These are phyloP conservation scores for Nansenia antarctica DNA, from an alignment of 2,113 vertebrate species.

Conservation along the genomic window DNA sequence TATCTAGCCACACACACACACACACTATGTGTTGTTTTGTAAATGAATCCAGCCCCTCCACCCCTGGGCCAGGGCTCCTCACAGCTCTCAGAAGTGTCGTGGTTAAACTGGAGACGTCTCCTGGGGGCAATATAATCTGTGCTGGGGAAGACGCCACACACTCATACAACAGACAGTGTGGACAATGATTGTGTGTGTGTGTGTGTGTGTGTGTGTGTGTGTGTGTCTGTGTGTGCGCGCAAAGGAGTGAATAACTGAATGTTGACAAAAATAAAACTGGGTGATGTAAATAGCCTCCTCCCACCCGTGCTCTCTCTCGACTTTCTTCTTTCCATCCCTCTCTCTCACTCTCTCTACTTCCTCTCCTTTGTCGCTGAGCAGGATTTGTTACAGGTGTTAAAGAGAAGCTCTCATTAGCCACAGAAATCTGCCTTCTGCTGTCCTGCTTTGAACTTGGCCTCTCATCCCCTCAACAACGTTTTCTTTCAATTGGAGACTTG, in stretches of 20 bases:
- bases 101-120: slow-evolving; percentile 71
- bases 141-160: neutral
- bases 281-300: neutral
- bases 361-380: slow-evolving; percentile 11
- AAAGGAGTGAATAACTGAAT: neutral
- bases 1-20: slow-evolving; percentile 12
- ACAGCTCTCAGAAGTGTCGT: slow-evolving; percentile 62
- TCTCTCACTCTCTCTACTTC: neutral
- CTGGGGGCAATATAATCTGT: slow-evolving; percentile 36
- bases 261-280: neutral
- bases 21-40: neutral
- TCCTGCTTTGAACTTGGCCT: slow-evolving; percentile 50
- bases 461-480: neutral
- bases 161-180: neutral
- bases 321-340: slow-evolving; percentile 13
- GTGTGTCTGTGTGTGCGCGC: neutral
- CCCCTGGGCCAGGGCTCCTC: slow-evolving; percentile 47
- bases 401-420: slow-evolving; percentile 30
- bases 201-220: neutral
- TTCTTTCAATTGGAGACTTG: neutral
- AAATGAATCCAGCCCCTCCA: slow-evolving; percentile 62
- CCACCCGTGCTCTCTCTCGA: neutral
- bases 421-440: slow-evolving; percentile 3
- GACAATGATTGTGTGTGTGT: neutral
- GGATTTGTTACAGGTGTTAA: slow-evolving; percentile 66